Percentiles rank a stretch among this genome's conserved stretches.
These are phyloP conservation scores for Conistra vaccinii DNA, from an alignment of 2,888 invertebrate genomes.

Conservation along the genomic window DNA sequence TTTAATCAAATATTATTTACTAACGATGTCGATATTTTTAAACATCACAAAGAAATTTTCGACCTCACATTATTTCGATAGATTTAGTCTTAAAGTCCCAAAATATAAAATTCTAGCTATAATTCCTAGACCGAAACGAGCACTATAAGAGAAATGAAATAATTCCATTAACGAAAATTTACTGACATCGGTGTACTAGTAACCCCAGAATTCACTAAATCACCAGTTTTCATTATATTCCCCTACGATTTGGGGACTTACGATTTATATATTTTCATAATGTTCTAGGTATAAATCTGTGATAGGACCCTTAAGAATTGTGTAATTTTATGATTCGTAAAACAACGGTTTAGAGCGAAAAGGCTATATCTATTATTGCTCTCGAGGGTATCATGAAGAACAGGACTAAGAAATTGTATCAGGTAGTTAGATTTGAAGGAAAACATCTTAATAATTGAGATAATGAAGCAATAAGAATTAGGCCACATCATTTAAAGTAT, in stretches of 20 bases:
- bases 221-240: slow-evolving; percentile 71
- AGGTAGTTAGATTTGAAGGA: slow-evolving; percentile 23
- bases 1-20: not conserved
- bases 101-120: not conserved
- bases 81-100: not conserved
- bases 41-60: not conserved
- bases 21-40: not conserved
- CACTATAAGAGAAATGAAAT: slow-evolving; percentile 63
- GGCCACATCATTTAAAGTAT: not conserved
- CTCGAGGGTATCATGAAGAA: slow-evolving; percentile 39
- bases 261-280: slow-evolving; percentile 65
- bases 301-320: slow-evolving; percentile 47
- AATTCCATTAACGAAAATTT: slow-evolving; percentile 69
- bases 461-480: not conserved
- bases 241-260: slow-evolving; percentile 65
- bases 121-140: slow-evolving; percentile 41
- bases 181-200: slow-evolving; percentile 43
- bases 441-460: slow-evolving; percentile 24
- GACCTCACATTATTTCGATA: not conserved
- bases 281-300: slow-evolving; percentile 41
- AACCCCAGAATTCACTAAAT: slow-evolving; percentile 71
- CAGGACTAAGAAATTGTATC: slow-evolving; percentile 17
- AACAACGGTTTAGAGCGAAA: slow-evolving; percentile 50
- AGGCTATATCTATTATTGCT: slow-evolving; percentile 47
- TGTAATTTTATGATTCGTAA: slow-evolving; percentile 54